These are phyloP conservation scores for Electrona antarctica DNA, from an alignment of 2,113 vertebrate species.

Conservation along the genomic window DNA sequence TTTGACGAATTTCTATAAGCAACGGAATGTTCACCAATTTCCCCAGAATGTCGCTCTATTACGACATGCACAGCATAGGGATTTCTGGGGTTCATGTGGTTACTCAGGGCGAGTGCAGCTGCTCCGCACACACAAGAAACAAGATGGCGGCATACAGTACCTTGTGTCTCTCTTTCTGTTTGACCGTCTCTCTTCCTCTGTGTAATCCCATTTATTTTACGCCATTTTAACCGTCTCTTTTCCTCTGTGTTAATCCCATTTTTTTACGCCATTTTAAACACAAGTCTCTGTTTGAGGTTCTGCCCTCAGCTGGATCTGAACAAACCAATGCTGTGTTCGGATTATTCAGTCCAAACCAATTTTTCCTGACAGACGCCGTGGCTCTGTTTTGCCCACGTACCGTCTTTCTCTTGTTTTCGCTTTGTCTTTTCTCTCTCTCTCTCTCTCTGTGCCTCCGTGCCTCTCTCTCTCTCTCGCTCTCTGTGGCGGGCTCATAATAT, in stretches of 20 bases:
- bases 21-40: too few relatives aligned
- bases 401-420: constrained; percentile 12
- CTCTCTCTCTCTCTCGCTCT: constrained; percentile 38
- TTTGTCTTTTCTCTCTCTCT: constrained; percentile 44
- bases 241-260: not conserved
- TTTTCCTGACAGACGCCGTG: not conserved
- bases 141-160: constrained; percentile 74
- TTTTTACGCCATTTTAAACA: not conserved
- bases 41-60: too few relatives aligned
- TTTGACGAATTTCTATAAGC: too few relatives aligned
- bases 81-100: too few relatives aligned
- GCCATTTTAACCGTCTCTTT: not conserved
- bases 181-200: constrained; percentile 8
- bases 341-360: not conserved
- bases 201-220: not conserved
- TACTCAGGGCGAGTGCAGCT: constrained; percentile 17
- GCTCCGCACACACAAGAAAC: constrained; percentile 42
- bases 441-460: constrained; percentile 39
- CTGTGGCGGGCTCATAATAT: constrained; percentile 77
- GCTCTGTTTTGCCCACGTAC: not conserved
- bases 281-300: not conserved
- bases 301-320: not conserved
- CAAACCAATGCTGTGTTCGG: not conserved
- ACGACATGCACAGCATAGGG: too few relatives aligned
- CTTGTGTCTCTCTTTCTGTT: constrained; percentile 39